Evolutionary conservation across 1,140 invertebrate genomes (phyloP).

Genomic region (Mamestra configurata): DNA sequence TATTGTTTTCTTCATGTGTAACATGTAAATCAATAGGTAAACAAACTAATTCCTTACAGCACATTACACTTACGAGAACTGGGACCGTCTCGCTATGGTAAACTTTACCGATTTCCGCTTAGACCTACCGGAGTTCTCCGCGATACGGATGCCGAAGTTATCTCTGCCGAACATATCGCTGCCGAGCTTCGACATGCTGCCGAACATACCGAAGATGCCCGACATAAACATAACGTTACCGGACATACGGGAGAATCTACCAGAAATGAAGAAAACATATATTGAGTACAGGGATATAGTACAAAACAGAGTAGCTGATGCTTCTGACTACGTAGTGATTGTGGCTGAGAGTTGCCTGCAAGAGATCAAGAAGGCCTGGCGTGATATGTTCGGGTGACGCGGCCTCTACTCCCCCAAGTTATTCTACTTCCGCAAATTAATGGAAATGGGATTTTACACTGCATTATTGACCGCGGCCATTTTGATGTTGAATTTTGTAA

Average conservation of each 20-base stretch:
- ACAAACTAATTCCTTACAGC: conserved; percentile 77
- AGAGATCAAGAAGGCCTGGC: conserved; percentile 77
- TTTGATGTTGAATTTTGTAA: background rate
- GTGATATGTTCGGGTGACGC: conserved; percentile 73
- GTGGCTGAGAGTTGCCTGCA: conserved; percentile 80
- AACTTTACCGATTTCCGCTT: conserved; percentile 81
- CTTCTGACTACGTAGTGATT: conserved; percentile 76
- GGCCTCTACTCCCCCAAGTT: background rate
- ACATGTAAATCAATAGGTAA: conserved; percentile 6
- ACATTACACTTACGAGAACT: conserved; percentile 85
- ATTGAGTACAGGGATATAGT: conserved; percentile 81
- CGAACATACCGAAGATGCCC: conserved; percentile 65
- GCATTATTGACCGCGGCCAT: background rate
- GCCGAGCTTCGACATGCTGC: conserved; percentile 60
- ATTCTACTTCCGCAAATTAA: conserved; percentile 14
- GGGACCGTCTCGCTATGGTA: conserved; percentile 78
- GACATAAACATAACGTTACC: conserved; percentile 80
- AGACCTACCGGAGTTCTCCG: conserved; percentile 73
- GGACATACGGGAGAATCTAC: conserved; percentile 70
- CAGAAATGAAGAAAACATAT: conserved; percentile 77
- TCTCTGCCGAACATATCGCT: conserved; percentile 73
- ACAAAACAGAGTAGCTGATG: conserved; percentile 77
- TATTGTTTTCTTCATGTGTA: background rate
- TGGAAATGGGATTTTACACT: background rate
- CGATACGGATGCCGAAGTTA: conserved; percentile 66